phyloP scores from a whole-genome alignment of 2,113 vertebrate genomes.

The Panurus biarmicus region DNA sequence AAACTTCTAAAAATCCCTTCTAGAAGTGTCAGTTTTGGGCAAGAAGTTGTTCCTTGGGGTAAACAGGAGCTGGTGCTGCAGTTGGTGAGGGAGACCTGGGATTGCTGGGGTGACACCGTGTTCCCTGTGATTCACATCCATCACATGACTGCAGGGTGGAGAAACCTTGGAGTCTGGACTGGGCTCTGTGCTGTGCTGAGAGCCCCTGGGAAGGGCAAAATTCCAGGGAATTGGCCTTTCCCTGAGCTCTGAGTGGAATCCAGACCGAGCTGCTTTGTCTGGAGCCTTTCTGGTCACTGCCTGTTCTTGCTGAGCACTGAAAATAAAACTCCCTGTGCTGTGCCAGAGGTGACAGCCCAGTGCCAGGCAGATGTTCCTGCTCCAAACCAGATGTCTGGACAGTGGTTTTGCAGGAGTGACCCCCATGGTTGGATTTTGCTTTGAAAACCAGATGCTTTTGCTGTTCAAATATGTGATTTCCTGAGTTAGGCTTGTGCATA shows the following conservation, averaged over 20 bases:
- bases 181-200: background rate
- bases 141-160: slow-evolving; percentile 5
- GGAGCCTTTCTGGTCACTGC: background rate
- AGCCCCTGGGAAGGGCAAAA: background rate
- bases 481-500: background rate
- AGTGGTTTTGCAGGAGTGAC: background rate
- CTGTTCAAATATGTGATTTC: background rate
- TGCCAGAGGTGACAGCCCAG: background rate
- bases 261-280: background rate
- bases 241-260: background rate
- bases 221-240: background rate
- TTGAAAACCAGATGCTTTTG: background rate
- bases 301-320: background rate
- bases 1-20: background rate
- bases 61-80: background rate
- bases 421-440: background rate
- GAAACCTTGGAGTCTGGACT: background rate
- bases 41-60: background rate
- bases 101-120: background rate
- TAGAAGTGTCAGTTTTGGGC: background rate
- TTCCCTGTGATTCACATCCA: slow-evolving; percentile 19
- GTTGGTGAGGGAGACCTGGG: background rate
- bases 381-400: background rate
- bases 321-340: background rate
- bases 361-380: background rate